phyloP scores from a whole-genome alignment of 2,797 vertebrate genomes.

The Oreortyx pictus region DNA sequence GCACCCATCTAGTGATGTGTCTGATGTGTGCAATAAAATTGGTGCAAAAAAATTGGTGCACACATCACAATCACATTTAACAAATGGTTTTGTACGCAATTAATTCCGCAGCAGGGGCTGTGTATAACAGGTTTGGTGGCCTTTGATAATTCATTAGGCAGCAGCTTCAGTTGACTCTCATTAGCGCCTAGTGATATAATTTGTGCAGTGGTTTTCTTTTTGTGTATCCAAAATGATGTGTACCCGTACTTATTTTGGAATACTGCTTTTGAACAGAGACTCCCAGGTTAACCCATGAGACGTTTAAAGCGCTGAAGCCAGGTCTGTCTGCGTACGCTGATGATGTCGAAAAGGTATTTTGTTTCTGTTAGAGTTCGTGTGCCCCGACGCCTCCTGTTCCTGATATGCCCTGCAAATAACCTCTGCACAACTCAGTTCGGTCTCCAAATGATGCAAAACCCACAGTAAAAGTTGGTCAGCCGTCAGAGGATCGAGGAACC shows the following conservation, averaged over 20 bases:
- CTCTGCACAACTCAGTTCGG: background rate
- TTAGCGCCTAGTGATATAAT: background rate
- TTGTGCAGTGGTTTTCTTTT: background rate
- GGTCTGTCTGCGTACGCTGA: slow-evolving; percentile 94
- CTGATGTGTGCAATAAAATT: background rate
- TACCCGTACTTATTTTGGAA: slow-evolving; percentile 1
- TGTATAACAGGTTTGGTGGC: background rate
- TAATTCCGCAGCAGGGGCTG: background rate
- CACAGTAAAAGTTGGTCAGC: background rate
- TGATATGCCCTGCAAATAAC: background rate
- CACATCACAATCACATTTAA: background rate
- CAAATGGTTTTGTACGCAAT: background rate
- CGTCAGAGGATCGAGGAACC: background rate
- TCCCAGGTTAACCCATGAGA: slow-evolving; percentile 87
- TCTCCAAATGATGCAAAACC: background rate
- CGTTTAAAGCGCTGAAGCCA: slow-evolving; percentile 91
- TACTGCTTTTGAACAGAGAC: slow-evolving; percentile 77
- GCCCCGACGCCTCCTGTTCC: background rate
- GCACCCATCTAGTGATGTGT: background rate
- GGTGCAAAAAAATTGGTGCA: background rate
- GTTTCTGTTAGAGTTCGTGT: background rate
- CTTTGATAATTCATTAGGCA: background rate
- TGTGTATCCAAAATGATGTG: slow-evolving; percentile 61
- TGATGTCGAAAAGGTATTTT: slow-evolving; percentile 87
- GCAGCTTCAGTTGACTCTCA: background rate